Evolutionary conservation across 2,113 vertebrate species (phyloP), one percentile per base, ranked within the genome.

Genomic region (Nanorana parkeri): DNA sequence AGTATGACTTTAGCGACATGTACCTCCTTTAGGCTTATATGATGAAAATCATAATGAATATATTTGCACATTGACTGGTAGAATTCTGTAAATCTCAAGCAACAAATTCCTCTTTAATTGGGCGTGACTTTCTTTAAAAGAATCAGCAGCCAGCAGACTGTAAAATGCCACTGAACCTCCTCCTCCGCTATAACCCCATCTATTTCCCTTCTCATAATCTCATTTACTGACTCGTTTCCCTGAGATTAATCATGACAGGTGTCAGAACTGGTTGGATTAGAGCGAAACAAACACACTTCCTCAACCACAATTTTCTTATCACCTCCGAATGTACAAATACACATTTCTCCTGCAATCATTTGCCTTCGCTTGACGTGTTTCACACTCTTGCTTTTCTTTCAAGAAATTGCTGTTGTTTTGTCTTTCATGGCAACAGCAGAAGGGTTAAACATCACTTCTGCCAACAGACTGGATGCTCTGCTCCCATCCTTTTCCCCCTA

Each of bases 131-230:
- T 41, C 28, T 60, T 60, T 61, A 61, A 75, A 23, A 2, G 29
- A 67, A 68, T 79, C 65, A 36, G 66, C 26, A 58, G 29, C 36
- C 68, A 80, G 61, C 41, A 80, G 67, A 23, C 78, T 51, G 67
- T 68, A 68, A 54, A 54, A 54, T 29, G 51, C 19, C 23, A 72
- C 20, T 17, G 36, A 21, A 7, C 56, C 56, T 58, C 77, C 54
- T 68, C 26, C 28, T 32, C 47, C 54, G 28, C 36, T 8, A 17
- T n/a, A 47, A 7, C 17, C 24, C 47, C 47, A 23, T 52, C 68
- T 55, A 58, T 60, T 68, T 36, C 65, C 65, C 58, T 51, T 55
- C 68, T 64, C 60, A 58, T 64, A 72, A 73, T 81, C 79, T 65
- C 58, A 73, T 81, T 1, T 36, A 21, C 54, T 47, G 29, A 41